Conservation (phyloP, 2,797 vertebrate genomes). For the Takifugu rubripes region DNA sequence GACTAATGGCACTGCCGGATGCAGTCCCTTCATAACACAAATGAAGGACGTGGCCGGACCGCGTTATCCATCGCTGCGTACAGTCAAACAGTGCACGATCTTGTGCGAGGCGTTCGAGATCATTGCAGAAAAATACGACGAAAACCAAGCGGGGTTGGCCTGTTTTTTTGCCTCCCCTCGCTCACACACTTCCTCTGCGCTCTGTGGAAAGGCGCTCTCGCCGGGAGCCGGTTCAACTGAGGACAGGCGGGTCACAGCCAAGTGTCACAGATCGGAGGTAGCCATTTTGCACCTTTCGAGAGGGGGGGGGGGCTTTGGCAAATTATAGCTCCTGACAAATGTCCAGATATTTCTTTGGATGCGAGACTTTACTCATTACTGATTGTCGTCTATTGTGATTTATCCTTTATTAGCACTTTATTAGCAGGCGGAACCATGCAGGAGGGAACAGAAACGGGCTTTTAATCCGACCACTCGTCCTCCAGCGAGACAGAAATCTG, state of each 20-base stretch:
- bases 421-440: constrained; percentile 6
- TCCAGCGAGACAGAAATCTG: constrained; percentile 39
- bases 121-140: constrained; percentile 6
- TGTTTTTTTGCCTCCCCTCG: constrained; percentile 7
- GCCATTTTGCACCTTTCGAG: background rate
- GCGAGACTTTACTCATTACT: no score
- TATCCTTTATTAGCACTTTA: constrained; percentile 7
- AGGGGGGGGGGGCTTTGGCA: no score
- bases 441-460: constrained; percentile 52
- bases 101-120: constrained; percentile 39
- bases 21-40: constrained; percentile 17
- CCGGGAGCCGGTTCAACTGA: no score
- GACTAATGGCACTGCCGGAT: constrained; percentile 20
- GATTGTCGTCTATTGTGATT: constrained; percentile 6
- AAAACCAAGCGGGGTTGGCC: no score
- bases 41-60: constrained; percentile 34
- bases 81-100: constrained; percentile 39
- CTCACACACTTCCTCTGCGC: background rate
- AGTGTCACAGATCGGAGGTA: background rate
- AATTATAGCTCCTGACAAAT: no score
- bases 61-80: constrained; percentile 47
- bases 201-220: background rate
- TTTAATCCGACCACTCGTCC: constrained; percentile 58
- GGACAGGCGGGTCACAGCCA: no score
- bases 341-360: no score